A percentile compares a stretch with the other conserved stretches of the same genome.
These are phyloP conservation scores for Borostomias antarcticus DNA, from an alignment of 2,797 vertebrate species.

Conservation along the genomic window DNA sequence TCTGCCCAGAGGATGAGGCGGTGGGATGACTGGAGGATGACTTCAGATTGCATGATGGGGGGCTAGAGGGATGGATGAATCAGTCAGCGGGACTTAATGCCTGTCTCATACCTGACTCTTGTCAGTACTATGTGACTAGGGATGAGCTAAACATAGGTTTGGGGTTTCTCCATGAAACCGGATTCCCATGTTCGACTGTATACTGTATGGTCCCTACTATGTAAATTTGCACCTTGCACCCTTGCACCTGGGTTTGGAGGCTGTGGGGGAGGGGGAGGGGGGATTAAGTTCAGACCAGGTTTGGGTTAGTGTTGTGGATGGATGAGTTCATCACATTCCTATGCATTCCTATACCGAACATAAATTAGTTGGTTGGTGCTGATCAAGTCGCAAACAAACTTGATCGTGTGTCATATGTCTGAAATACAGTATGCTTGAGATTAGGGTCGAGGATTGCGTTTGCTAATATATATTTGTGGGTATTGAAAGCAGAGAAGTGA, in stretches of 20 bases:
- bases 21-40: constrained; percentile 31
- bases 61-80: constrained; percentile 27
- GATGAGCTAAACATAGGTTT: constrained; percentile 13
- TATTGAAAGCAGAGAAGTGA: background rate
- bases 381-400: no score
- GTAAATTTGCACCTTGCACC: constrained; percentile 18
- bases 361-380: no score
- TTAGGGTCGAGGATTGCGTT: no score
- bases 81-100: constrained; percentile 8
- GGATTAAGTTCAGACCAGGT: background rate
- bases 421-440: no score
- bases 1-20: constrained; percentile 23
- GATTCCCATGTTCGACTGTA: constrained; percentile 30
- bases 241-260: constrained; percentile 24
- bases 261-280: constrained; percentile 3
- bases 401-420: no score
- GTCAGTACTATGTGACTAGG: constrained; percentile 24
- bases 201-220: background rate
- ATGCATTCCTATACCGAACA: no score
- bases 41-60: constrained; percentile 52
- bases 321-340: no score
- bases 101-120: constrained; percentile 27
- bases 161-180: background rate
- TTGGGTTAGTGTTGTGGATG: background rate
- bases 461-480: no score